These are phyloP conservation scores for Ditylenchus weischeri DNA, from an alignment of 2,888 invertebrate genomes.

Conservation along the genomic window DNA sequence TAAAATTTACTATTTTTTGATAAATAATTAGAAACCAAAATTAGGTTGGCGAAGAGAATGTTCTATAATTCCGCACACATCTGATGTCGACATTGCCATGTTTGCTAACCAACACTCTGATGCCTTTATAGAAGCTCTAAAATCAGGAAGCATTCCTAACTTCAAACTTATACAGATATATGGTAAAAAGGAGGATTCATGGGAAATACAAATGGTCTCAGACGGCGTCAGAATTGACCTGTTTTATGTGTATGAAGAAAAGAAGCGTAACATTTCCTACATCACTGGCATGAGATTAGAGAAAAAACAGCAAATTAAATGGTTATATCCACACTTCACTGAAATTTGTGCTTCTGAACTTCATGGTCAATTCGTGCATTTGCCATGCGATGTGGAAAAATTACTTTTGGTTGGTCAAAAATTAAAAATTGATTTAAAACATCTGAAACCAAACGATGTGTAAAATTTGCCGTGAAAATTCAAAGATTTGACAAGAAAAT, in stretches of 20 bases:
- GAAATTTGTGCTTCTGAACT: slow-evolving; percentile 7
- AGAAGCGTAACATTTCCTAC: neutral
- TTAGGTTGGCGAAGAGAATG: slow-evolving; percentile 16
- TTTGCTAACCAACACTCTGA: slow-evolving; percentile 3
- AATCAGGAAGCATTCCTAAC: neutral
- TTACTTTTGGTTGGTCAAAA: neutral
- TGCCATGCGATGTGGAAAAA: slow-evolving; percentile 14
- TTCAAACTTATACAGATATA: neutral
- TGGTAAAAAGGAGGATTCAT: neutral
- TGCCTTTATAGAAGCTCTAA: neutral
- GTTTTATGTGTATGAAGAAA: slow-evolving; percentile 6
- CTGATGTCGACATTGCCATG: slow-evolving; percentile 12
- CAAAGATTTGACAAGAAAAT: too few species aligned
- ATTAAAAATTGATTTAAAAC: too few species aligned
- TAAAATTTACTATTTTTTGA: too few species aligned
- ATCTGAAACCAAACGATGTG: too few species aligned
- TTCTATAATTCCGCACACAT: slow-evolving; percentile 18
- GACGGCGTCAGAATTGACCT: neutral
- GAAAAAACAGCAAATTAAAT: neutral
- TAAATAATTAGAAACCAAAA: too few species aligned
- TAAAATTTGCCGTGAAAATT: too few species aligned
- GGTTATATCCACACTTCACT: neutral
- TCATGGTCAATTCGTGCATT: neutral
- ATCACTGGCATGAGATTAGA: neutral
- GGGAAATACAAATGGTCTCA: neutral